phyloP scores from a whole-genome alignment of 1,140 invertebrate genomes.

The Colletes gigas region DNA sequence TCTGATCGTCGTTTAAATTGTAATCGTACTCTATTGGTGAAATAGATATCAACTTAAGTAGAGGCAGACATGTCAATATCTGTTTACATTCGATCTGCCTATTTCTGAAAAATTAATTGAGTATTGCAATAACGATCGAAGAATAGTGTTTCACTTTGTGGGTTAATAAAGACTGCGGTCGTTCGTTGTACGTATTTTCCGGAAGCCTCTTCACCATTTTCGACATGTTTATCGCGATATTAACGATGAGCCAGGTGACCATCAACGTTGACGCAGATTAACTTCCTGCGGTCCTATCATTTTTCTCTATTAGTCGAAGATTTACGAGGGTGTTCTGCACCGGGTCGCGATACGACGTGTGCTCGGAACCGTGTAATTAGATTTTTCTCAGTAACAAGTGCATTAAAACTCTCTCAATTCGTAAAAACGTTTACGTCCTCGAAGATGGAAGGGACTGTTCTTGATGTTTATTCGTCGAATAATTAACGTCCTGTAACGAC shows the following conservation, averaged over 20 bases:
- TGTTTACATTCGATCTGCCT: too few species aligned
- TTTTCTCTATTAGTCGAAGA: slow-evolving; percentile 60
- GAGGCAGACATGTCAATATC: too few species aligned
- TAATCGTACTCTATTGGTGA: too few species aligned
- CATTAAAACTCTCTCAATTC: slow-evolving; percentile 18
- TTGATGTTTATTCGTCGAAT: background rate
- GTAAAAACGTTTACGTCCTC: background rate
- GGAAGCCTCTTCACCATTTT: slow-evolving; percentile 62
- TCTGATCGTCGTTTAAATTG: too few species aligned
- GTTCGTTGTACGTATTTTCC: slow-evolving; percentile 45
- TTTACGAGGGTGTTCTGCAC: slow-evolving; percentile 39
- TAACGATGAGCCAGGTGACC: slow-evolving; percentile 38
- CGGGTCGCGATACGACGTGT: slow-evolving; percentile 1
- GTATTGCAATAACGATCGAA: slow-evolving; percentile 23
- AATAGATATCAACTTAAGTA: too few species aligned
- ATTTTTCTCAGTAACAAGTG: slow-evolving; percentile 1
- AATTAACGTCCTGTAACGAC: background rate
- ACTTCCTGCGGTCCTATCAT: slow-evolving; percentile 49
- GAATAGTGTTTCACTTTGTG: background rate
- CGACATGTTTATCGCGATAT: slow-evolving; percentile 49
- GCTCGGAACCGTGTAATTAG: slow-evolving; percentile 5
- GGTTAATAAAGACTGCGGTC: slow-evolving; percentile 47
- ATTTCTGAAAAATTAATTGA: slow-evolving; percentile 9
- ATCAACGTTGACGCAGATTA: slow-evolving; percentile 45
- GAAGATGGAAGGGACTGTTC: too few species aligned